A percentile compares a stretch with the other conserved stretches of the same genome.
phyloP scores from a whole-genome alignment of 2,797 vertebrate species.

The Aplochiton taeniatus region DNA sequence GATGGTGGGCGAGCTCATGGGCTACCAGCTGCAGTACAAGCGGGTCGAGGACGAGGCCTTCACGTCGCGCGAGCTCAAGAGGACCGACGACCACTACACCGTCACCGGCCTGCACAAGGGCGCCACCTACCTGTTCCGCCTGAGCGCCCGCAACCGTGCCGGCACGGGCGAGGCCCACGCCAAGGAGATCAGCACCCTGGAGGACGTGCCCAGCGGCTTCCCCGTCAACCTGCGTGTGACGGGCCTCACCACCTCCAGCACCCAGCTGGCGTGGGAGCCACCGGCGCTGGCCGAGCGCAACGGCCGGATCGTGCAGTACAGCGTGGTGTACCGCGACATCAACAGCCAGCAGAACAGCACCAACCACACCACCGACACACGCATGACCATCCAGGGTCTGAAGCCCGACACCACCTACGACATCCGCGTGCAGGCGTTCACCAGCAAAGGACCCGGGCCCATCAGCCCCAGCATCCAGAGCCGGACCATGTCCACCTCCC shows the following conservation, averaged over 20 bases:
- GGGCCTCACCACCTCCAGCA: slow-evolving; percentile 91
- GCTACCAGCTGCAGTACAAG: slow-evolving; percentile 93
- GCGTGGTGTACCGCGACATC: slow-evolving; percentile 94
- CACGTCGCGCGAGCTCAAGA: slow-evolving; percentile 84
- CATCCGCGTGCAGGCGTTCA: slow-evolving; percentile 90
- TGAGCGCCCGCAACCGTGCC: slow-evolving; percentile 92
- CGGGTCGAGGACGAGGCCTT: slow-evolving; percentile 86
- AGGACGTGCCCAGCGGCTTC: slow-evolving; percentile 88
- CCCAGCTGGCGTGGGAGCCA: slow-evolving; percentile 92
- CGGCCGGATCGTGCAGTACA: slow-evolving; percentile 85
- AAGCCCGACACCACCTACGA: slow-evolving; percentile 96
- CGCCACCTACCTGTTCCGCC: slow-evolving; percentile 89
- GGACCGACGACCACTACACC: slow-evolving; percentile 88
- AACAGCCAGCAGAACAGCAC: slow-evolving; percentile 92
- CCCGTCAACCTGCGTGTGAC: slow-evolving; percentile 90
- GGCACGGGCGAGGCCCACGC: slow-evolving; percentile 89
- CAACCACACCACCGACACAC: slow-evolving; percentile 73
- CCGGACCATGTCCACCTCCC: slow-evolving; percentile 92
- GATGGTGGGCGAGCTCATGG: slow-evolving; percentile 93
- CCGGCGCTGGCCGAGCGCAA: slow-evolving; percentile 88
- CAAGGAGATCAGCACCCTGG: slow-evolving; percentile 90
- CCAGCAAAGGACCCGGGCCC: slow-evolving; percentile 88
- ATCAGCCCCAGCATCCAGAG: slow-evolving; percentile 99
- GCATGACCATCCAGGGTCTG: slow-evolving; percentile 75
- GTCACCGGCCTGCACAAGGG: slow-evolving; percentile 92